A percentile compares a stretch with the other conserved stretches of the same genome.
These are phyloP conservation scores for Melopsittacus undulatus DNA, from an alignment of 2,797 vertebrate species.

Conservation along the genomic window DNA sequence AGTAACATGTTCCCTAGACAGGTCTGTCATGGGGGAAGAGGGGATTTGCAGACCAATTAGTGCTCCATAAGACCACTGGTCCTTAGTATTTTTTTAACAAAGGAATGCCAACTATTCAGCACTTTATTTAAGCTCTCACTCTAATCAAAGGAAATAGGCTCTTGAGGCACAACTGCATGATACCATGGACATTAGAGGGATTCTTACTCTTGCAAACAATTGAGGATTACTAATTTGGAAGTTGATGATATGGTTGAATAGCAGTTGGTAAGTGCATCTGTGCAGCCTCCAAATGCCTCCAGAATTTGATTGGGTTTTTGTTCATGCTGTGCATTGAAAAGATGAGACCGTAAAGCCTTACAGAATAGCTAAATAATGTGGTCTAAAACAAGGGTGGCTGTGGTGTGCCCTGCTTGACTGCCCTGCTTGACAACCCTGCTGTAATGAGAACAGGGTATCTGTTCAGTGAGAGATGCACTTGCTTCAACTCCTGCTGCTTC, in stretches of 20 bases:
- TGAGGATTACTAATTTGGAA: neutral
- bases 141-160: neutral
- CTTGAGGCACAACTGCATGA: neutral
- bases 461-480: neutral
- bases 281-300: neutral
- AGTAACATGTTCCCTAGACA: neutral
- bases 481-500: neutral
- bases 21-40: neutral
- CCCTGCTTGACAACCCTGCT: neutral
- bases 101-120: rapidly evolving
- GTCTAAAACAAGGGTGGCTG: neutral
- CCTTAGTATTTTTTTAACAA: neutral
- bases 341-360: neutral
- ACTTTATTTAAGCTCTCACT: neutral
- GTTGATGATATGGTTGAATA: neutral
- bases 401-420: neutral
- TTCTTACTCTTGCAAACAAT: rapidly evolving
- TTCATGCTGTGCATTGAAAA: neutral
- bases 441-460: neutral
- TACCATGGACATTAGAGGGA: rapidly evolving
- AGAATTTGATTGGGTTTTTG: neutral
- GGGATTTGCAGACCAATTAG: neutral
- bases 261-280: neutral
- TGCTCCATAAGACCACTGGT: neutral
- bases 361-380: neutral